Evolutionary conservation across 2,888 invertebrate species (phyloP).

Genomic region (Cerastoderma edule): DNA sequence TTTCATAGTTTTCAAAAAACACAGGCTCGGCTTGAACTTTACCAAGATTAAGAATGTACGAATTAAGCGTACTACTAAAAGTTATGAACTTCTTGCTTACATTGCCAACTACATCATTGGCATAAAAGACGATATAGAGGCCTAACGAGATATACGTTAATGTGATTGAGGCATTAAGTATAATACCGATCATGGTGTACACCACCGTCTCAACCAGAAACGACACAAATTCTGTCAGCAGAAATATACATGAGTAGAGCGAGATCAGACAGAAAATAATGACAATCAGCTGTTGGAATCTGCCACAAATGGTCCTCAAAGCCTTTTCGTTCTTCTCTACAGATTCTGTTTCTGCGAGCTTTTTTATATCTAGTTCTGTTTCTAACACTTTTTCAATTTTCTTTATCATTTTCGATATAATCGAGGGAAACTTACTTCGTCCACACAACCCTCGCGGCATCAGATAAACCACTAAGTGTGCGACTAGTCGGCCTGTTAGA

Average conservation of each 20-base stretch:
- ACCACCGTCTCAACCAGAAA: constrained; percentile 78
- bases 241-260: constrained; percentile 71
- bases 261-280: constrained; percentile 69
- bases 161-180: constrained; percentile 76
- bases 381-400: constrained; percentile 23
- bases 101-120: constrained; percentile 74
- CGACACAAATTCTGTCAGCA: constrained; percentile 77
- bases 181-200: constrained; percentile 79
- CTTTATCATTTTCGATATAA: constrained; percentile 4
- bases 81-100: constrained; percentile 76
- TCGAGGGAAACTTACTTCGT: constrained; percentile 13
- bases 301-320: constrained; percentile 26
- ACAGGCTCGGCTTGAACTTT: constrained; percentile 49
- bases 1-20: constrained; percentile 19
- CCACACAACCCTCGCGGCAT: constrained; percentile 55
- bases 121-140: constrained; percentile 74
- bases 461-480: constrained; percentile 68
- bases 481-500: constrained; percentile 71
- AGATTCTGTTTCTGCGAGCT: constrained; percentile 49
- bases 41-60: constrained; percentile 61
- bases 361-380: constrained; percentile 33
- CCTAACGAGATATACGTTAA: constrained; percentile 75
- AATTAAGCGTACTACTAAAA: constrained; percentile 75
- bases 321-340: constrained; percentile 50
- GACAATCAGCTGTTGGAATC: constrained; percentile 59